These are phyloP conservation scores for Eleutherodactylus coqui DNA, from an alignment of 2,797 vertebrate genomes.

Conservation along the genomic window DNA sequence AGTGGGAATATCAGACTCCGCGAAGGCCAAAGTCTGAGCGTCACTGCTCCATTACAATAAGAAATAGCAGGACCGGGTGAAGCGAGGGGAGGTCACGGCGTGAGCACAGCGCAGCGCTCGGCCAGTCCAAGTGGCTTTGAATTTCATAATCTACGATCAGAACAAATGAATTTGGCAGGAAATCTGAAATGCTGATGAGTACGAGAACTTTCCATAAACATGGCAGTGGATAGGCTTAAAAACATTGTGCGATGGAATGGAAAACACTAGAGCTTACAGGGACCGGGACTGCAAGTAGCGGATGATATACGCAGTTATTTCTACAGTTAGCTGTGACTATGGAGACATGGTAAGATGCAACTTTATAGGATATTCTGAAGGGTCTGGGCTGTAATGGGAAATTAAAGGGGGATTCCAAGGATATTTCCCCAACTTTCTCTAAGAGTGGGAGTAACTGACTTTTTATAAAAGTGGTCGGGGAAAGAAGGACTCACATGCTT, in stretches of 20 bases:
- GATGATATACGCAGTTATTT: background rate
- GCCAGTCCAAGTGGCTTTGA: constrained; percentile 31
- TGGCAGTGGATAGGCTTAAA: constrained; percentile 26
- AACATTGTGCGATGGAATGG: background rate
- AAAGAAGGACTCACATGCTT: background rate
- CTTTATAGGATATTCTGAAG: background rate
- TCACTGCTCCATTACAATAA: background rate
- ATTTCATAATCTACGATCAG: constrained; percentile 50
- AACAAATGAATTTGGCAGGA: constrained; percentile 45
- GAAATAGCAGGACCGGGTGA: background rate
- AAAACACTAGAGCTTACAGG: background rate
- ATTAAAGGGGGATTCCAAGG: background rate
- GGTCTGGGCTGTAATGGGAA: too few species aligned
- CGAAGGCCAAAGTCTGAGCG: constrained; percentile 15
- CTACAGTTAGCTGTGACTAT: background rate
- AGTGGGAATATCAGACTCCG: constrained; percentile 4
- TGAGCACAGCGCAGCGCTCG: constrained; percentile 12
- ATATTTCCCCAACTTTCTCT: background rate
- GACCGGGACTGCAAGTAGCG: background rate
- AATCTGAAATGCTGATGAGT: constrained; percentile 19
- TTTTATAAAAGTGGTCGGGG: background rate
- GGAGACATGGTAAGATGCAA: background rate
- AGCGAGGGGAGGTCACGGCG: constrained; percentile 21
- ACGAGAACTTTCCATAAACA: constrained; percentile 59
- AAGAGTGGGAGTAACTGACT: background rate